Evolutionary conservation across 2,797 vertebrate genomes (phyloP), one percentile per base, ranked within the genome.

Genomic region (Bufotes viridis): DNA sequence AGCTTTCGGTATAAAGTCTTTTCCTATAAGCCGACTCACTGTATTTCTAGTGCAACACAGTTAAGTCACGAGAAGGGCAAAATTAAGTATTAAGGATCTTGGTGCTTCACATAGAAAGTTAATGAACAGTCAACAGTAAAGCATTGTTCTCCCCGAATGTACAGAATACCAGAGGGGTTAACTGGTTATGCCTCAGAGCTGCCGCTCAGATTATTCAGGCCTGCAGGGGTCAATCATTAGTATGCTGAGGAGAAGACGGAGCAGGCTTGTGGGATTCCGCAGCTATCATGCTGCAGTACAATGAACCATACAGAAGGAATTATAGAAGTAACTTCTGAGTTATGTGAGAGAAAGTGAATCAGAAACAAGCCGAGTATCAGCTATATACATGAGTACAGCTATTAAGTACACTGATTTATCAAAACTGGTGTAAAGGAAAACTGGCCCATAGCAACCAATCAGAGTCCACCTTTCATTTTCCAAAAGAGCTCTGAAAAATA

Each of bases 91-190:
- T 13, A 60, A 60, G 34, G 20, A 80, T 72, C 76, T 72, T 80
- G 17, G 84, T 53, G 13, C 76, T 49, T 63, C 29, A 42, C 65
- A 80, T 61, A 80, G 55, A 70, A 84, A 79, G 82, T 88, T 88
- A 88, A 88, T 84, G 87, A 88, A 88, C 87, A 88, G 84, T 88
- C 51, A 61, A 88, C 87, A 87, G 53, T 87, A 88, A 85, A 85
- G 24, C 82, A n/a, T 63, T 88, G 82, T 84, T 88, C 82, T 63
- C 69, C 26, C 80, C 75, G 58, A 88, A 88, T 88, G 87, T 75
- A 85, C 78, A 88, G 82, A 85, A 88, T 88, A 58, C 82, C 63
- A 79, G 53, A 84, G 75, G 79, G 87, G 82, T 84, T 88, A 88
- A 79, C 81, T 51, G 74, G 74, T 84, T 70, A 65, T 88, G 78